Evolutionary conservation across 2,797 vertebrate species (phyloP).

Genomic region (Apogon hyalosoma): DNA sequence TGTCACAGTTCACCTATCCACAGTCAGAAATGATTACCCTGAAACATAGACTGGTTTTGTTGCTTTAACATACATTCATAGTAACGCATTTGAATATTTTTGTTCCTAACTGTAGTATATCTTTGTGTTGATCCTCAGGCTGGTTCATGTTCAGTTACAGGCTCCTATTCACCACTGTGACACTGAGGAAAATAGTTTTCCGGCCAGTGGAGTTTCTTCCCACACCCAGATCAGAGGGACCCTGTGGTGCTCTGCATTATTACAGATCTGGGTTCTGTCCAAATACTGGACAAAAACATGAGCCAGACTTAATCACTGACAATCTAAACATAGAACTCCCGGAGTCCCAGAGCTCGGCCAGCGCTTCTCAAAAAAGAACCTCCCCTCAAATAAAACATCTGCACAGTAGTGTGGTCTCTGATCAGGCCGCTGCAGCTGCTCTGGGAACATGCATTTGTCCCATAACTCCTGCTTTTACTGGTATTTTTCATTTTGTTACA

Average conservation of each 20-base stretch:
- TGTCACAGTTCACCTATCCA: too few relatives aligned
- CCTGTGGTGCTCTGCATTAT: constrained; percentile 22
- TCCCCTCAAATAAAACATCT: constrained; percentile 8
- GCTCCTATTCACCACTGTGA: not conserved
- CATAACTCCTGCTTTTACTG: constrained; percentile 2
- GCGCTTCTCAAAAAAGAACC: constrained; percentile 5
- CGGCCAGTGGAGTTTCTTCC: constrained; percentile 7
- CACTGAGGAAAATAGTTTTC: constrained; percentile 7
- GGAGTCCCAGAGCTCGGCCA: not conserved
- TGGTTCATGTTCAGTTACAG: not conserved
- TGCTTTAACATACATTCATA: too few relatives aligned
- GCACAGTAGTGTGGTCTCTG: not conserved
- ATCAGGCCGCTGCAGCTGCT: not conserved
- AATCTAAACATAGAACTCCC: constrained; percentile 21
- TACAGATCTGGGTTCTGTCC: constrained; percentile 20
- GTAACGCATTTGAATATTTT: too few relatives aligned
- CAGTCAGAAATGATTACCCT: too few relatives aligned
- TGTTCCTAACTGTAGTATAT: not conserved
- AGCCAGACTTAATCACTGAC: constrained; percentile 34
- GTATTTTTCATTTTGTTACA: constrained; percentile 9
- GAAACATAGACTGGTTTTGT: too few relatives aligned
- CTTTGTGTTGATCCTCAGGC: constrained; percentile 2
- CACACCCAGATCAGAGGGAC: constrained; percentile 23
- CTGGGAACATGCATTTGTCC: not conserved
- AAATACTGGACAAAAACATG: constrained; percentile 30